Base-by-base conservation (phyloP, 1,140 invertebrate species). In the Lanistes nyassanus region DNA sequence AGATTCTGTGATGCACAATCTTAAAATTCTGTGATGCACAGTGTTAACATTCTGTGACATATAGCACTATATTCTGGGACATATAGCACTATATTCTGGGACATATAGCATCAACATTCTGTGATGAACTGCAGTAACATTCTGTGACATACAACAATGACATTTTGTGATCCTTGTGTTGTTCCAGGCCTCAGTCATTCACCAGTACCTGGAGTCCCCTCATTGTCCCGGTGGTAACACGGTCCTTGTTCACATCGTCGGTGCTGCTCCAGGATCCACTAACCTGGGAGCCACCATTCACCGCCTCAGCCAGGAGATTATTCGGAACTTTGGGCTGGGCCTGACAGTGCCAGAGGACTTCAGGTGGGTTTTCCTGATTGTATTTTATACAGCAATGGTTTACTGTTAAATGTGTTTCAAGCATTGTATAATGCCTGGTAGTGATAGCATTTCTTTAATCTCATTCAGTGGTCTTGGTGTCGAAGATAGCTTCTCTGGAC, bases 211-310 rank as follows among this genome's bases (percentile, higher is more conserved):
- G 19, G 76, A 82, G 37, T 80, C 76, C 7, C 42, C 75, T 13
- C 58, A 70, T 16, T 80, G 81, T 78, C 75, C 75, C 21, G 80
- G 82, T 73, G 74, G 76, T 21, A 53, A 55, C 13, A 80, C 81
- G n/a, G 80, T 86, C 6, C 65, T 89, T 29, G 78, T 86, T n/a
- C 86, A 89, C 75, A 84, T 85, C 37, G 82, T 86, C 34, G 87
- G 88, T 51, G 84, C 84, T 34, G 82, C 86, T 9, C 85, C 88
- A 11, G 86, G 84, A 16, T 89, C 86, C n/a, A 82, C 75, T 58
- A 86, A 84, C 76, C 82, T 89, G 6, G 66, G 83, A 23, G 82
- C 82, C 0, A 84, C 88, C 6, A 73, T 89, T 21, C 74, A 78
- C 26, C 76, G 86, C 65, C 79, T 89, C 11, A 84, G 83, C 65